These are phyloP conservation scores for Anarsia innoxiella DNA, from an alignment of 2,888 invertebrate genomes.

Conservation along the genomic window DNA sequence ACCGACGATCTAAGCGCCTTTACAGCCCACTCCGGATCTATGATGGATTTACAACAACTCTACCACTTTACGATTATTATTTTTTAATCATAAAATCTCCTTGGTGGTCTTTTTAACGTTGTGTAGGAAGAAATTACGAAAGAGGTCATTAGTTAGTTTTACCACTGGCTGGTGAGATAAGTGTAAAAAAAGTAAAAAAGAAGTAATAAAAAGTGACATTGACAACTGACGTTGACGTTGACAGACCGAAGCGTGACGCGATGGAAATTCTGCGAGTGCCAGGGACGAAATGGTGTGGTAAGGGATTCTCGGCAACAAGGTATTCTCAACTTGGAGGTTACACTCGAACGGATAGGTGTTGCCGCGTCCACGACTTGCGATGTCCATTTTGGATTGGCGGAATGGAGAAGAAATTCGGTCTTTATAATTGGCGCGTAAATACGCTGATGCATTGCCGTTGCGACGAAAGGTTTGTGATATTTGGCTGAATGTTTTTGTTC, in stretches of 20 bases:
- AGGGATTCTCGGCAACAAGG: constrained; percentile 86
- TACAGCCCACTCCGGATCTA: constrained; percentile 33
- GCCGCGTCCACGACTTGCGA: constrained; percentile 88
- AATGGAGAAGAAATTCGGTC: constrained; percentile 87
- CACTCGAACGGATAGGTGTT: constrained; percentile 89
- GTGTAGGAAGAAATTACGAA: constrained; percentile 20
- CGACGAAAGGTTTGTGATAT: constrained; percentile 84
- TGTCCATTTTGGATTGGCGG: constrained; percentile 91
- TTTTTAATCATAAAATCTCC: constrained; percentile 31
- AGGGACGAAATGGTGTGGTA: constrained; percentile 96
- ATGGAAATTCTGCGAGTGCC: constrained; percentile 86
- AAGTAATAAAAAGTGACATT: constrained; percentile 21
- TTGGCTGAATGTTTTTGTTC: constrained; percentile 22
- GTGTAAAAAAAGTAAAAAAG: constrained; percentile 11
- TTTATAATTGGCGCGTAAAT: constrained; percentile 92
- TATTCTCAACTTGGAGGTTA: constrained; percentile 90
- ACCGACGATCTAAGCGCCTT: constrained; percentile 34
- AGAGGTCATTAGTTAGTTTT: constrained; percentile 30
- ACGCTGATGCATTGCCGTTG: constrained; percentile 95
- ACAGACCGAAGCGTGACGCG: constrained; percentile 62
- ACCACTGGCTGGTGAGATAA: neutral
- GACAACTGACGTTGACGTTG: too few species aligned
- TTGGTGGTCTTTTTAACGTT: constrained; percentile 40
- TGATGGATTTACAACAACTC: constrained; percentile 43
- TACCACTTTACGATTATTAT: constrained; percentile 39